Conservation (phyloP, 1,140 invertebrate species). For the Homarus americanus region DNA sequence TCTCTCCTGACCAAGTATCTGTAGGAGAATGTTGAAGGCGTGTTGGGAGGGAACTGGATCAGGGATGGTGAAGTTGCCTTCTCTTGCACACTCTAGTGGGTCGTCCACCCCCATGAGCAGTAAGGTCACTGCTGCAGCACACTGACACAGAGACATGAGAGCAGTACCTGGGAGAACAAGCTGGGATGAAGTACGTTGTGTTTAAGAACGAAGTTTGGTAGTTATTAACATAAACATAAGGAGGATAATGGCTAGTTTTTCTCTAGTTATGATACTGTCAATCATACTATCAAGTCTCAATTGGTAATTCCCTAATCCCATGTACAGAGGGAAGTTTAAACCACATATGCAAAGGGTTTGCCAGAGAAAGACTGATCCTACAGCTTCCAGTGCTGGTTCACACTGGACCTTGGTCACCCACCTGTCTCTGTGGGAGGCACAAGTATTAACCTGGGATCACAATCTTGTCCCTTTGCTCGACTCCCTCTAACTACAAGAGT, state of each 20-base stretch:
- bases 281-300: too few relatives aligned
- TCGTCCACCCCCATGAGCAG: conserved; percentile 82
- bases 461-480: conserved; percentile 80
- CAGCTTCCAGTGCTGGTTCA: too few relatives aligned
- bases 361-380: too few relatives aligned
- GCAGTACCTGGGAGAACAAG: conserved; percentile 27
- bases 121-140: conserved; percentile 85
- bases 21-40: conserved; percentile 74
- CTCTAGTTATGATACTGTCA: too few relatives aligned
- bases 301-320: too few relatives aligned
- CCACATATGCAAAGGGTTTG: too few relatives aligned
- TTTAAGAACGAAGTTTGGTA: too few relatives aligned
- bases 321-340: too few relatives aligned
- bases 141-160: conserved; percentile 86
- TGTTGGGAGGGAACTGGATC: conserved; percentile 66
- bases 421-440: conserved; percentile 78
- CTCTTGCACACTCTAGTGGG: conserved; percentile 56
- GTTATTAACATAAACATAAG: too few relatives aligned
- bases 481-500: conserved; percentile 83
- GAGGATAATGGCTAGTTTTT: too few relatives aligned
- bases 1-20: conserved; percentile 75
- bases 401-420: conserved; percentile 81
- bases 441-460: conserved; percentile 75
- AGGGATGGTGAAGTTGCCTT: conserved; percentile 61
- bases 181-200: too few relatives aligned